These are phyloP conservation scores for Semaprochilodus insignis DNA, from an alignment of 2,797 vertebrate species.

Conservation along the genomic window DNA sequence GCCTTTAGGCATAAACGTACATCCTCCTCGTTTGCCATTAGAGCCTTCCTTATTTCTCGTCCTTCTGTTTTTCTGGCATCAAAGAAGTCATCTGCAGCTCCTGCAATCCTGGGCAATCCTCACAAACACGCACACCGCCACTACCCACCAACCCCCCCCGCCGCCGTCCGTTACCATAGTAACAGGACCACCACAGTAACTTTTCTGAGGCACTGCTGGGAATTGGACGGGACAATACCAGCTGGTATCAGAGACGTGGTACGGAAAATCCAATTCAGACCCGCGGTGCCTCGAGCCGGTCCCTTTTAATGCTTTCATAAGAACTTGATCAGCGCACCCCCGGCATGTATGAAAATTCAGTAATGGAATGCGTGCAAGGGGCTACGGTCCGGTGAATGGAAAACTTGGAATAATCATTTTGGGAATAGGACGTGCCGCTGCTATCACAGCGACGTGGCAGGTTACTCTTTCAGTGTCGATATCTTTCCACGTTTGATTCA, in stretches of 20 bases:
- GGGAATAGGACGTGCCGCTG: no score
- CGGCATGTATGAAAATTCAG: no score
- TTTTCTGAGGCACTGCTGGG: constrained; percentile 24
- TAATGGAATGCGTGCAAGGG: not conserved
- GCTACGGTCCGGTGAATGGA: not conserved
- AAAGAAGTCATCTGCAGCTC: not conserved
- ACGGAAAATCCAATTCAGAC: constrained; percentile 12
- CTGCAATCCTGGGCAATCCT: not conserved
- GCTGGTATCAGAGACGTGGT: not conserved
- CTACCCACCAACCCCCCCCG: not conserved
- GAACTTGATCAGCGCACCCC: not conserved
- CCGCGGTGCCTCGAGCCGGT: not conserved
- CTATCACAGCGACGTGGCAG: not conserved
- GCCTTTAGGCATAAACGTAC: not conserved
- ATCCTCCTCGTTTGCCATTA: not conserved
- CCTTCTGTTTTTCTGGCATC: constrained; percentile 17
- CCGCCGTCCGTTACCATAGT: constrained; percentile 33
- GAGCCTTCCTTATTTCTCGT: not conserved
- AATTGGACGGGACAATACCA: not conserved
- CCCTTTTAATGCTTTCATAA: constrained; percentile 14
- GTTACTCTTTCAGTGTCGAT: not conserved
- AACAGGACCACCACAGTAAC: constrained; percentile 26
- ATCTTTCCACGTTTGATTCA: not conserved
- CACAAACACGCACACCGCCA: not conserved
- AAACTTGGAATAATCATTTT: not conserved